Evolutionary conservation across 2,113 vertebrate genomes (phyloP).

Genomic region (Zingel zingel): DNA sequence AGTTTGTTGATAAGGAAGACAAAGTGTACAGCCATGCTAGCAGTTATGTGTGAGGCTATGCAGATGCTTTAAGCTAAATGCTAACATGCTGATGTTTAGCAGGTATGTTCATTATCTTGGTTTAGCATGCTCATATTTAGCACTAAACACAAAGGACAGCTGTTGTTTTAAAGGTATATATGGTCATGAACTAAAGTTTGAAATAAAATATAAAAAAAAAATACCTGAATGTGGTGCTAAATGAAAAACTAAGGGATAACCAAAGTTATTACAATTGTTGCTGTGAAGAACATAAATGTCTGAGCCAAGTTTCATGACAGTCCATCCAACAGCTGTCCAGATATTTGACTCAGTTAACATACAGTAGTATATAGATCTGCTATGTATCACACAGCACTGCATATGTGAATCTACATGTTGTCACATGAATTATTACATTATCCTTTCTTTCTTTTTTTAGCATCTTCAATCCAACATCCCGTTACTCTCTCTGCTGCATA

Average conservation of each 20-base stretch:
- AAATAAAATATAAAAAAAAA: not conserved
- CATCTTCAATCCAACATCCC: not conserved
- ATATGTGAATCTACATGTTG: not conserved
- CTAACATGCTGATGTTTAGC: not conserved
- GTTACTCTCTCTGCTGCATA: slow-evolving; percentile 60
- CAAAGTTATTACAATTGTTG: not conserved
- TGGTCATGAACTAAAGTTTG: not conserved
- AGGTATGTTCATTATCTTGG: not conserved
- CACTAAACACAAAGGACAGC: not conserved
- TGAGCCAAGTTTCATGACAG: too few relatives aligned
- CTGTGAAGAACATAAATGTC: not conserved
- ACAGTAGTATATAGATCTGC: not conserved
- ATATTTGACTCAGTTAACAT: too few relatives aligned
- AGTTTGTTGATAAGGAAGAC: not conserved
- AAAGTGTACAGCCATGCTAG: not conserved
- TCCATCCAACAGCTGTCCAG: too few relatives aligned
- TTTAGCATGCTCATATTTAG: not conserved
- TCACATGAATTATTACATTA: too few relatives aligned
- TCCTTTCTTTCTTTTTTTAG: too few relatives aligned
- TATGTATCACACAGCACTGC: not conserved
- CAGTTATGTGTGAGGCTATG: not conserved
- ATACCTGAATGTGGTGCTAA: not conserved
- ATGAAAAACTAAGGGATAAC: not conserved
- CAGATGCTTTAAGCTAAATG: not conserved
- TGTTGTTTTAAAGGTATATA: not conserved